Evolutionary conservation across 2,888 invertebrate species (phyloP), one percentile per base, ranked within the genome.

Genomic region (Amblyjoppa fuscipennis): DNA sequence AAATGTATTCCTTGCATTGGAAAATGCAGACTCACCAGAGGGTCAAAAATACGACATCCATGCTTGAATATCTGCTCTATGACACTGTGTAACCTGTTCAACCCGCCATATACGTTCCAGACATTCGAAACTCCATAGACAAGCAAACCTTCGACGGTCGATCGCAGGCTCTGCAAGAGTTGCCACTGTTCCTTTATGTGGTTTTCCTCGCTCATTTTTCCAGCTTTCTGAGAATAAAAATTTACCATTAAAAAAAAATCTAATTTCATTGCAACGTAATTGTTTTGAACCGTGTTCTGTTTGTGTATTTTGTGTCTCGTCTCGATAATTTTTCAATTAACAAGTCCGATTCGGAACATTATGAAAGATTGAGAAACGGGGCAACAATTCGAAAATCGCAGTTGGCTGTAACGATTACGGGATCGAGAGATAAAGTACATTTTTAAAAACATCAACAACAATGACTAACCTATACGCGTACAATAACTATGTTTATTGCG

Each of bases 21-120:
- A 13, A 25, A 66, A 66, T 5, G 2, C 66, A 64, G 84, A 84
- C 93, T 92, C 91, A 95, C 95, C 90, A 93, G 92, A 64, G 92
- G 92, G 87, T 92, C 92, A 84, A 93, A 94, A 73, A 94, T 92
- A 88, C 94, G 93, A 90, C 95, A 95, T n/a, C 96, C 96, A 90
- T 96, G 95, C 89, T 94, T 95, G 90, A 96, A 95, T 90, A 96
- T 96, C 88, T 94, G 95, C 87, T 95, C 95, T 86, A 96, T 92
- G 56, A 95, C 94, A 89, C 93, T 94, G 89, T 96, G 95, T 38
- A 96, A 92, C 81, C 96, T 92, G 90, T 95, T 96, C 31, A 96
- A 91, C 16, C 96, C 96, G 31, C 96, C 96, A 88, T 95, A 96
- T 86, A 96, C 95, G 84, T 95, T 95, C 96, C 96, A 96, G n/a